Percentiles rank a stretch among this genome's conserved stretches.
phyloP scores from a whole-genome alignment of 2,113 vertebrate genomes.

The Promerops cafer region DNA sequence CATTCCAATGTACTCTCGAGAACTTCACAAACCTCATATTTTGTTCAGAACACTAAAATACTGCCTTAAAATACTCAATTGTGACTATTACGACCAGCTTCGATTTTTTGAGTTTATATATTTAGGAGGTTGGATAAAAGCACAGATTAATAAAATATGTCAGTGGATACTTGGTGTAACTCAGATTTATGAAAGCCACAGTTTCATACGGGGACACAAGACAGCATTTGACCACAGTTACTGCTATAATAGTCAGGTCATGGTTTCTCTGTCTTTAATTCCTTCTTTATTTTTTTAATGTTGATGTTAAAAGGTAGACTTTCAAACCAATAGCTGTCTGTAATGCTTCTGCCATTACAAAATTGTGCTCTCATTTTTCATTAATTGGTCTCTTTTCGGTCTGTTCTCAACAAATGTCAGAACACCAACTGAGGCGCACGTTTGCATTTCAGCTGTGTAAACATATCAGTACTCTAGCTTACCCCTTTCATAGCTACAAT shows the following conservation, averaged over 20 bases:
- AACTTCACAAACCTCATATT: not conserved
- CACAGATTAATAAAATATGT: not conserved
- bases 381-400: not conserved
- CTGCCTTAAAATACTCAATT: not conserved
- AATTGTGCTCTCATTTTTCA: not conserved
- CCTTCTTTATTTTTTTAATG: not conserved
- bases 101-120: not conserved
- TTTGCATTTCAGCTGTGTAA: slow-evolving; percentile 3
- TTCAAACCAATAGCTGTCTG: not conserved
- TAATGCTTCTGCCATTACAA: not conserved
- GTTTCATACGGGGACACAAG: not conserved
- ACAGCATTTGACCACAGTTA: not conserved
- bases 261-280: not conserved
- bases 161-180: not conserved
- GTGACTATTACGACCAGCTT: not conserved
- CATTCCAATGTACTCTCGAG: accelerated
- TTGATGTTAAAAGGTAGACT: not conserved
- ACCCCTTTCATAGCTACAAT: not conserved
- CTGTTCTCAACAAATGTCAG: not conserved
- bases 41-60: not conserved
- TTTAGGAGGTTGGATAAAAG: not conserved
- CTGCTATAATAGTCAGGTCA: not conserved
- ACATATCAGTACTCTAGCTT: not conserved
- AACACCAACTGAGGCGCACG: not conserved
- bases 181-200: not conserved